A percentile compares a stretch with the other conserved stretches of the same genome.
These are phyloP conservation scores for Isurus oxyrinchus DNA, from an alignment of 2,113 vertebrate genomes.

Conservation along the genomic window DNA sequence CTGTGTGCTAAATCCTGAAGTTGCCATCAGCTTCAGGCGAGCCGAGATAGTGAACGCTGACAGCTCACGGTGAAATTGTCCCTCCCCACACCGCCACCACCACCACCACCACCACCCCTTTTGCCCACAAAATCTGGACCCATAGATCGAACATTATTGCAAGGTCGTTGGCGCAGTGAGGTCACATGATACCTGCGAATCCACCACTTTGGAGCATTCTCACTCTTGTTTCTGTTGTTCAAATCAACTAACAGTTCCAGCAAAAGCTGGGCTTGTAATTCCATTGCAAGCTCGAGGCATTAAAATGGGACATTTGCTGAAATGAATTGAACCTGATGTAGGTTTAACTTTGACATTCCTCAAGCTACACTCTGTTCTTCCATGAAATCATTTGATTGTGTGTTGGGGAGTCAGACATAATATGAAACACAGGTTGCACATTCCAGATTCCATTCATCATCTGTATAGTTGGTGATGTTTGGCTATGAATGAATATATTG, in stretches of 20 bases:
- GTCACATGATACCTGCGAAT: background rate
- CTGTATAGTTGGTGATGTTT: background rate
- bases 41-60: too few species aligned
- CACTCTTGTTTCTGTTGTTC: background rate
- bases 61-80: too few species aligned
- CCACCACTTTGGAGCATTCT: background rate
- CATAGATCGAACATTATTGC: background rate
- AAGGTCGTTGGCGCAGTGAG: background rate
- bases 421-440: background rate
- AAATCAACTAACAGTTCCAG: background rate
- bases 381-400: background rate
- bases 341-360: background rate
- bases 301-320: background rate
- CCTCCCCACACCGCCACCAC: too few species aligned
- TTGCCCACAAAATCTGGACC: too few species aligned
- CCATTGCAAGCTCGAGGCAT: background rate
- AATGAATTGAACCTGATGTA: background rate
- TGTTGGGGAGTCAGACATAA: background rate
- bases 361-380: background rate
- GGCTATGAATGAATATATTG: background rate
- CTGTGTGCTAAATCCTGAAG: too few species aligned
- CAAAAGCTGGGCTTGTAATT: background rate
- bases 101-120: too few species aligned
- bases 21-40: too few species aligned
- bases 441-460: background rate